Evolutionary conservation across 1,140 invertebrate genomes (phyloP), one percentile per base, ranked within the genome.

Genomic region (Acromyrmex echinatior): DNA sequence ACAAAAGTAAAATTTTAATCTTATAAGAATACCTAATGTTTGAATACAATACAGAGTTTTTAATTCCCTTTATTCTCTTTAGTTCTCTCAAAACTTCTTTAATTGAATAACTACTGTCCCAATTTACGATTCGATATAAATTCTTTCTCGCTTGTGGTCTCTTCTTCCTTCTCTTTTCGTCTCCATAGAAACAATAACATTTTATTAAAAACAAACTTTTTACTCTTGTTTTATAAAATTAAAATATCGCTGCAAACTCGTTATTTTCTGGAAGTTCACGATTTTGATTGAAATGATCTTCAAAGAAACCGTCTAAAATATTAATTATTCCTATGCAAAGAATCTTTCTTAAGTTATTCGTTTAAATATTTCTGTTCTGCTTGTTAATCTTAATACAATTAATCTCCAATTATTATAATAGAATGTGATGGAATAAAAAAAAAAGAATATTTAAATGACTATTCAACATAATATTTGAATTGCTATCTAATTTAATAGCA

Each of bases 151-250:
- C 68, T 62, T 7, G 2, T 18, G 3, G 0, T 70, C 1, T 70
- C 63, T 81, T 21, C 68, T 14, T 49, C 14, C 53, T 25, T 53
- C n/a, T n/a, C 58, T 21, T 71, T 45, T 66, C 58, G 28, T 62
- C 9, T 1, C 4, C 1, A 60, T 35, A 62, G 39, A 84, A 31
- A 25, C 49, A 58, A 31, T 45, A 76, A 84, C 28, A 84, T 84
- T 84, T 84, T 63, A 84, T 74, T 74, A 76, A 63, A 25, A 21
- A 31, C 39, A 76, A 84, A 84, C 80, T 84, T 84, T 84, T 45
- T 63, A 62, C n/a, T 84, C 28, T 63, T 9, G 39, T 84, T 58
- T 39, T 56, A 84, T 63, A 31, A 84, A 84, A 84, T 84, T 84
- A 84, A 84, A 84, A 62, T 76, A 62, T 25, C 58, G 12, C 39